Evolutionary conservation across 2,888 invertebrate genomes (phyloP), one percentile per base, ranked within the genome.

Genomic region (Ernsta delagoae): DNA sequence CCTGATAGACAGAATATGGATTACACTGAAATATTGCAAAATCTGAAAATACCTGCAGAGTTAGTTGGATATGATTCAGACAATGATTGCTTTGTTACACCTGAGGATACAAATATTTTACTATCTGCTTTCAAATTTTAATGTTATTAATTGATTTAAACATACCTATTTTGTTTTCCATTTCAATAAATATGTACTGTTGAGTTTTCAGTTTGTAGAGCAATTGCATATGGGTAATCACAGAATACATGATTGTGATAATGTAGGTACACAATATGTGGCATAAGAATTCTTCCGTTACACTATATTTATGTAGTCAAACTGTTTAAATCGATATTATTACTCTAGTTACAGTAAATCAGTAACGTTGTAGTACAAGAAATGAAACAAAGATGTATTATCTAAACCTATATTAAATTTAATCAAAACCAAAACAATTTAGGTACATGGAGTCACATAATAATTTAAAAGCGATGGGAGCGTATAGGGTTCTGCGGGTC

Each of bases 401-500:
- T 54, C 54, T 54, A 31, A 16, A 31, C 2, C 54, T 54, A 54
- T 54, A 53, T 53, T 24, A 53, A 31, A 53, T 53, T 31, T 53
- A 31, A 53, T 53, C 31, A 1, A 16, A 24, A 53, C 16, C 16
- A 48, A 0, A 48, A 45, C 5, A 45, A 45, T 16, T 16, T 16
- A 16, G 16, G 16, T 1, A 16, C 16, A 16, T 16, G 1, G 16
- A 16, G 16, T 16, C 34, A 54, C 45, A 62, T 41, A 9, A 70
- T n/a, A 65, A 70, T 53, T 86, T 95, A 97, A 92, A 96, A 97
- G 85, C 96, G 95, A 86, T 98, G 98, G 7, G 96, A 96, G 75
- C 97, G 94, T 53, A 97, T 90, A 5, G 98, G 98, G 75, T 95
- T 95, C 78, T 98, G 97, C 0, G 98, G 97, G 84, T 99, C 97